Base-by-base conservation (phyloP, 2,888 invertebrate genomes). In the Pollenia labialis region DNA sequence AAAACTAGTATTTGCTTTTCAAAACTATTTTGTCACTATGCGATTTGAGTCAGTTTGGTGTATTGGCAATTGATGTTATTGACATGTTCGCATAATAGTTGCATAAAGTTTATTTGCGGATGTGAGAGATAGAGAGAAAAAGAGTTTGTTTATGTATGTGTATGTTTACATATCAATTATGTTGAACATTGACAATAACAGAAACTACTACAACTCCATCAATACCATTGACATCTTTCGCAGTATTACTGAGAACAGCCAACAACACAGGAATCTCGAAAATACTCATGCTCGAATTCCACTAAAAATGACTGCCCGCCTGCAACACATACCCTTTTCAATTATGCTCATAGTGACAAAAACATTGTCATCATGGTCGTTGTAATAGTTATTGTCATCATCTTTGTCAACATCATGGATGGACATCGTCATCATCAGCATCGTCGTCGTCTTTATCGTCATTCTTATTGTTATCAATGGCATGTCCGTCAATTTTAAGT, bases 401-500 rank as follows among this genome's bases (percentile, higher is more conserved):
- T 76, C 48, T 68, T 75, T 69, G 48, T 66, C 58, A 72, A 58
- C 81, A 85, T 66, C 16, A 52, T 66, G 18, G 11, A 32, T 74
- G 44, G 42, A 32, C 84, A 69, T 62, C 80, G 42, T 46, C 75
- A 50, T 64, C 68, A 48, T 50, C 54, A 42, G 44, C 74, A 9
- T 62, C 50, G 44, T 46, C 10, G 8, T 42, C 32, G 10, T 62
- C 62, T 6, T 56, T 58, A 64, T 81, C 32, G 32, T 32, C 32
- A 32, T 64, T 11, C 8, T 56, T 58, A 64, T 81, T 54, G 48
- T 56, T 60, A 62, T 74, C 71, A 60, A 42, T 80, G 58, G 42
- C 81, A 84, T 84, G 81, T 64, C 77, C 77, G 62, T 77, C 84
- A 75, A 64, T 82, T 75, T 80, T 18, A 75, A 75, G 7, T 82